A percentile compares a stretch with the other conserved stretches of the same genome.
These are phyloP conservation scores for Pelodiscus sinensis DNA, from an alignment of 2,113 vertebrate genomes.

Conservation along the genomic window DNA sequence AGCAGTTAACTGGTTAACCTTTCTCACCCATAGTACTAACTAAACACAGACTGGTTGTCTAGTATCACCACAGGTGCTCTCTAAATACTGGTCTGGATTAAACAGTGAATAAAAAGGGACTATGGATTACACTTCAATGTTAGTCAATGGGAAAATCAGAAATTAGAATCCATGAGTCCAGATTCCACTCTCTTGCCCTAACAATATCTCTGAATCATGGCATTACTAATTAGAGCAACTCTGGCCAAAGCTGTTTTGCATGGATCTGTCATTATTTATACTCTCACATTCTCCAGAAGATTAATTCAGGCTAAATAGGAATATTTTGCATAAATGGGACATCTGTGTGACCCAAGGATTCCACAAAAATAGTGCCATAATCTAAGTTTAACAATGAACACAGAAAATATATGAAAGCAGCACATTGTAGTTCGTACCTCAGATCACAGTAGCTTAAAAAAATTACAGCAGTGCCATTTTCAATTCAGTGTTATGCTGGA, in stretches of 20 bases:
- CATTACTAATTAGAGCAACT: neutral
- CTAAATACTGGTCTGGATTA: neutral
- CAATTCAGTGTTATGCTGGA: slow-evolving; percentile 79
- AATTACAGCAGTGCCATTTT: slow-evolving; percentile 74
- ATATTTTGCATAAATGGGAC: slow-evolving; percentile 64
- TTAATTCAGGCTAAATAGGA: slow-evolving; percentile 56
- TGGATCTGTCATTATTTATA: slow-evolving; percentile 22
- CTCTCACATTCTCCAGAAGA: slow-evolving; percentile 51
- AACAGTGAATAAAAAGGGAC: neutral
- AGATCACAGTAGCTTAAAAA: slow-evolving; percentile 64
- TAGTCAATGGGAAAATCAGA: neutral
- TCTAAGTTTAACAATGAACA: slow-evolving; percentile 15
- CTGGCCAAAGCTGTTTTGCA: slow-evolving; percentile 23
- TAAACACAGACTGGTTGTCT: neutral
- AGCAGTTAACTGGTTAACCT: no score
- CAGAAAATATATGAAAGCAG: slow-evolving; percentile 51
- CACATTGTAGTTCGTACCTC: slow-evolving; percentile 41
- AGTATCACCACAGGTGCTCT: neutral
- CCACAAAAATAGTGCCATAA: slow-evolving; percentile 12
- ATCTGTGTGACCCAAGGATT: neutral
- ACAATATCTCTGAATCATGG: neutral
- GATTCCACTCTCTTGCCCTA: neutral
- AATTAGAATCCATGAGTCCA: neutral
- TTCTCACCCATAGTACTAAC: no score
- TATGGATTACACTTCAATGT: neutral